Conservation (phyloP, 2,797 vertebrate genomes). For the Karalla daura region DNA sequence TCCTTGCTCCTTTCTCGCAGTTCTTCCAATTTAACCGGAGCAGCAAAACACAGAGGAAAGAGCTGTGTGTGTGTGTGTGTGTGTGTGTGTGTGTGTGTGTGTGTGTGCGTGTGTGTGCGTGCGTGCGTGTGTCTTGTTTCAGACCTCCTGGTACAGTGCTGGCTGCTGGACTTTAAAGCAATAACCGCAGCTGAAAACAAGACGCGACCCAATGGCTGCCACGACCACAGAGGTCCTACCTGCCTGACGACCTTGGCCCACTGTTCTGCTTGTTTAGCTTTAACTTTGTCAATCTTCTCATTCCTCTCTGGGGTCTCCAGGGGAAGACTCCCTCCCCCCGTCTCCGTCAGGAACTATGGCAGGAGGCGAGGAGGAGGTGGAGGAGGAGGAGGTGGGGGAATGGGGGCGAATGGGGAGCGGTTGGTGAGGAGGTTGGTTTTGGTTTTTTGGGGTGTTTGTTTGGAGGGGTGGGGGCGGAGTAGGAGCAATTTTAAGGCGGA, state of each 20-base stretch:
- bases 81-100: constrained; percentile 6
- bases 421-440: constrained; percentile 27
- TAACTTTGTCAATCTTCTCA: constrained; percentile 88
- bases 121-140: no score
- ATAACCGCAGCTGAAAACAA: constrained; percentile 25
- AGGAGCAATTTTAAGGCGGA: constrained; percentile 58
- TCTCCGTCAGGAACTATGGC: constrained; percentile 93
- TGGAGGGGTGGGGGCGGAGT: constrained; percentile 36
- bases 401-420: constrained; percentile 41
- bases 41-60: constrained; percentile 17
- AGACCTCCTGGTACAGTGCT: constrained; percentile 22
- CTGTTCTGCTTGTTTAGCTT: constrained; percentile 92
- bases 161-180: constrained; percentile 12
- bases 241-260: constrained; percentile 97
- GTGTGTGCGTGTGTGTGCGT: not conserved
- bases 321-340: constrained; percentile 84
- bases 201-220: constrained; percentile 44
- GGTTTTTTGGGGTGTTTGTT: constrained; percentile 24
- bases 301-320: constrained; percentile 88
- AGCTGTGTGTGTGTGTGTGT: not conserved
- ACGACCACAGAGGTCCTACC: constrained; percentile 86
- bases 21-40: constrained; percentile 11
- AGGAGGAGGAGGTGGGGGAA: constrained; percentile 50
- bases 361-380: constrained; percentile 69
- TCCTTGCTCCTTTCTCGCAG: not conserved